Conservation (phyloP, 2,888 invertebrate species). For the Emmelina monodactyla region DNA sequence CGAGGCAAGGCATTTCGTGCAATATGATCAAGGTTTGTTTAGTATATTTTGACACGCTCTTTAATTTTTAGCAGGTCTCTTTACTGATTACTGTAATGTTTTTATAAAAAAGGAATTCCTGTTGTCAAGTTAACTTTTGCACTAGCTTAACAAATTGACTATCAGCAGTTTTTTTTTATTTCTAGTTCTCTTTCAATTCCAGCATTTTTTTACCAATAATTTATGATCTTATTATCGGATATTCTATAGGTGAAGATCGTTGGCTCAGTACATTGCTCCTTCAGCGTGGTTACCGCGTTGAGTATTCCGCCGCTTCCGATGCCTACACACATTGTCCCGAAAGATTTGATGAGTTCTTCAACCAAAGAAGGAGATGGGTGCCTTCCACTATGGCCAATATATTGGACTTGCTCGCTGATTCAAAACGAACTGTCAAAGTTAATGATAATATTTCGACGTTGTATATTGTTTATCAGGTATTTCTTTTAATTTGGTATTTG, state of each 20-base stretch:
- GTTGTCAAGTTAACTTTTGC: no score
- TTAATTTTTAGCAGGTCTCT: no score
- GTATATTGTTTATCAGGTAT: constrained; percentile 74
- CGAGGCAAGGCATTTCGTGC: constrained; percentile 86
- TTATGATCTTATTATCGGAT: no score
- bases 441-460: constrained; percentile 90
- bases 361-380: constrained; percentile 94
- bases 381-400: constrained; percentile 97
- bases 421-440: constrained; percentile 77
- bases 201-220: no score
- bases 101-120: no score
- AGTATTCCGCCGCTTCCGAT: constrained; percentile 95
- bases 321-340: constrained; percentile 96
- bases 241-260: constrained; percentile 85
- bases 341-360: constrained; percentile 90
- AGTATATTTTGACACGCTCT: no score
- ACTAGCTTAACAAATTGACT: no score
- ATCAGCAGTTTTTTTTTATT: no score
- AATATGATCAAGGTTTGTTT: constrained; percentile 83
- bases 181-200: no score
- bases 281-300: constrained; percentile 90
- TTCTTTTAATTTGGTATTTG: no score
- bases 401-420: constrained; percentile 82
- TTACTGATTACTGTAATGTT: no score
- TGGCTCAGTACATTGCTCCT: constrained; percentile 93